phyloP scores from a whole-genome alignment of 1,140 invertebrate genomes.

The Leptinotarsa lineolata region DNA sequence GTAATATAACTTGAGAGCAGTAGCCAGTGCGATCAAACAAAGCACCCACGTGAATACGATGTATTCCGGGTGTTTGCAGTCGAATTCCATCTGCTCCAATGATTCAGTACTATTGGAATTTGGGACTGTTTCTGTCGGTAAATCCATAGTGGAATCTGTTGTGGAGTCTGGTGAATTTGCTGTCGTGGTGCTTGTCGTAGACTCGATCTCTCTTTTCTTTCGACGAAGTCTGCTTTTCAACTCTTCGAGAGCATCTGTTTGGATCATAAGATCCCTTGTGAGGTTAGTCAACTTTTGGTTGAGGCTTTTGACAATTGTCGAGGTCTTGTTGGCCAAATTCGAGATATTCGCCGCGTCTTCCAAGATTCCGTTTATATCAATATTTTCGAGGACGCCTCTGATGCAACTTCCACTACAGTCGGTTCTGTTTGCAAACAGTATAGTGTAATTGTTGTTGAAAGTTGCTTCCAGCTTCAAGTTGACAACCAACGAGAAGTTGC shows the following conservation, averaged over 20 bases:
- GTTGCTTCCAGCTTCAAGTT: conserved; percentile 55
- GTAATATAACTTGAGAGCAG: conserved; percentile 91
- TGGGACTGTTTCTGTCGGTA: too few relatives aligned
- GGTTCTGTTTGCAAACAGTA: conserved; percentile 40
- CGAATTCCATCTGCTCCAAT: neutral
- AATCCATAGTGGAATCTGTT: neutral
- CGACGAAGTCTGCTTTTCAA: neutral
- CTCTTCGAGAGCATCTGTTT: neutral
- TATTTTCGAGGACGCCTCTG: conserved; percentile 9
- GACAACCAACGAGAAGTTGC: conserved; percentile 40
- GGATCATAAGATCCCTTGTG: neutral
- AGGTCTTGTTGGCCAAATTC: conserved; percentile 28
- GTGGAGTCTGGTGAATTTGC: neutral
- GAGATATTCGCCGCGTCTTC: conserved; percentile 33
- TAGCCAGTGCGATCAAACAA: conserved; percentile 86
- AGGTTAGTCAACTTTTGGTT: conserved; percentile 16
- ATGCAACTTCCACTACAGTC: conserved; percentile 33
- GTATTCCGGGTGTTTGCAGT: conserved; percentile 73
- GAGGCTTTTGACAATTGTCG: conserved; percentile 10
- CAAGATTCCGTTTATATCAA: conserved; percentile 29
- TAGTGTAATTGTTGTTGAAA: conserved; percentile 57
- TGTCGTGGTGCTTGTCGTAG: neutral
- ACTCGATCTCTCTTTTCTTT: neutral
- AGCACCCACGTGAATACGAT: conserved; percentile 92
- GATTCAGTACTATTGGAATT: neutral